Conservation (phyloP, 2,113 vertebrate species). For the Prolemur simus region DNA sequence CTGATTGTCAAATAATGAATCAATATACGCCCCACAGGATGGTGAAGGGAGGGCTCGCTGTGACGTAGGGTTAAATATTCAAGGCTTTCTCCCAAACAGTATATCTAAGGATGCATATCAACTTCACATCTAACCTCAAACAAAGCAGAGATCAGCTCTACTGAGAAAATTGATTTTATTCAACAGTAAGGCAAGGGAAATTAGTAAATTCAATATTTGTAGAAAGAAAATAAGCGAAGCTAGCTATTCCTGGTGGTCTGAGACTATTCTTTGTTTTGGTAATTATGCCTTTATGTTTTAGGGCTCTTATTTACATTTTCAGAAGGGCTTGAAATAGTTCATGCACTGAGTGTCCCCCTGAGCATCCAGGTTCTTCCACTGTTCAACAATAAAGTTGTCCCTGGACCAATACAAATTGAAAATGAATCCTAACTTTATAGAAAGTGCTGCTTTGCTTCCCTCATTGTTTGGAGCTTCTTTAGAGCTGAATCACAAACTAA, state of each 20-base stretch:
- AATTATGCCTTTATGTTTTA: conserved; percentile 86
- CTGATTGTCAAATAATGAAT: conserved; percentile 83
- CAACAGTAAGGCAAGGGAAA: conserved; percentile 87
- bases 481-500: conserved; percentile 73
- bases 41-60: conserved; percentile 61
- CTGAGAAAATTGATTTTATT: conserved; percentile 89
- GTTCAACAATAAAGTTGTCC: conserved; percentile 73
- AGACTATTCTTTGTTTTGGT: conserved; percentile 89
- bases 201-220: conserved; percentile 91
- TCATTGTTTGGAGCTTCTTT: conserved; percentile 74
- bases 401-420: conserved; percentile 80
- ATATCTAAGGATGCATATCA: conserved; percentile 83
- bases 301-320: conserved; percentile 84
- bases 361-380: conserved; percentile 70
- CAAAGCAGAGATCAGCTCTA: conserved; percentile 86
- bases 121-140: conserved; percentile 86
- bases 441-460: conserved; percentile 61
- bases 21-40: conserved; percentile 67
- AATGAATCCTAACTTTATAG: conserved; percentile 77
- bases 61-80: conserved; percentile 84
- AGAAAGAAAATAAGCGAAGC: conserved; percentile 87
- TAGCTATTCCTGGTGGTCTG: conserved; percentile 84
- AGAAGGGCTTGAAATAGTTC: conserved; percentile 80
- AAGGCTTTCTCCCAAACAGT: conserved; percentile 83
- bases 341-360: conserved; percentile 65